These are phyloP conservation scores for Chrysomallon squamiferum DNA, from an alignment of 1,140 invertebrate genomes.

Conservation along the genomic window DNA sequence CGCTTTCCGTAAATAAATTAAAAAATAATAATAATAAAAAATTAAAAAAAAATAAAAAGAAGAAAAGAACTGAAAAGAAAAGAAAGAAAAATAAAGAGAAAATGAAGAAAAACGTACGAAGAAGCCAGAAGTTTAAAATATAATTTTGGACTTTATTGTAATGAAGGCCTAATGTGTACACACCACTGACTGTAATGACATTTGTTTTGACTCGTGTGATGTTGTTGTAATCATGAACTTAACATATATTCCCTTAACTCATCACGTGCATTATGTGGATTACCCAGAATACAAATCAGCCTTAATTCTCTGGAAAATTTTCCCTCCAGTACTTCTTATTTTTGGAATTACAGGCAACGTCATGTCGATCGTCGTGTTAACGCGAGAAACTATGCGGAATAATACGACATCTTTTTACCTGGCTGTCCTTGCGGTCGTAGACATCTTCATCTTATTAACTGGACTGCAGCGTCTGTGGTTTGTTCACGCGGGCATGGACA, in stretches of 20 bases:
- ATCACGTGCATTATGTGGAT: background rate
- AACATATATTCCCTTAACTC: no score
- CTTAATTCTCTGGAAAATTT: slow-evolving; percentile 16
- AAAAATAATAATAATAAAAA: no score
- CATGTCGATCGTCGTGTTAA: slow-evolving; percentile 28
- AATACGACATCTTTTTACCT: slow-evolving; percentile 28
- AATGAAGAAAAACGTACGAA: no score
- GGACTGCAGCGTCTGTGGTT: slow-evolving; percentile 42
- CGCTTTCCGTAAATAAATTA: no score
- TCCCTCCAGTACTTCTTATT: slow-evolving; percentile 26
- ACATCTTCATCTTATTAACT: slow-evolving; percentile 33
- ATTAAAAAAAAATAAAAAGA: no score
- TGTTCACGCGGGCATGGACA: background rate
- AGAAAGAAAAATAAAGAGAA: no score
- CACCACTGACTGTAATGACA: background rate
- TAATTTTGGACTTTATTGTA: no score
- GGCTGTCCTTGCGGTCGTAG: slow-evolving; percentile 23
- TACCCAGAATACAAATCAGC: slow-evolving; percentile 4
- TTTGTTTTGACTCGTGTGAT: no score
- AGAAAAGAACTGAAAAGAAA: no score
- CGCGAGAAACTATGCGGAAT: slow-evolving; percentile 7
- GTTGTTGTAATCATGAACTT: no score
- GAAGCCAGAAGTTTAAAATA: no score
- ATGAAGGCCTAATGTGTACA: background rate
- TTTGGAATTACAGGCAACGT: slow-evolving; percentile 35